phyloP scores from a whole-genome alignment of 2,113 vertebrate species.

The Sebastes schlegelii region DNA sequence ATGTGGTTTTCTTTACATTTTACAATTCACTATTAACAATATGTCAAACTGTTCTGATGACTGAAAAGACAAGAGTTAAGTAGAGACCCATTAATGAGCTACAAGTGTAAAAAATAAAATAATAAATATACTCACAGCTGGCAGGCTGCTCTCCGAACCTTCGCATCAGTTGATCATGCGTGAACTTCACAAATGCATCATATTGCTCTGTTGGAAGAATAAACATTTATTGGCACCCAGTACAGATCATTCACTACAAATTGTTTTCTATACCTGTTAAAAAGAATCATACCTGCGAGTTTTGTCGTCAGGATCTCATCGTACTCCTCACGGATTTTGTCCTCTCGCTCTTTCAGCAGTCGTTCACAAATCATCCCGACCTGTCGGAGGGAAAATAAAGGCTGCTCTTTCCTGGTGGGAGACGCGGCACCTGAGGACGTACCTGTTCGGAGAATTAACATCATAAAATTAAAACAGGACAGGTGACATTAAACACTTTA shows the following conservation, averaged over 20 bases:
- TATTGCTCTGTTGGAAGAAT: slow-evolving; percentile 91
- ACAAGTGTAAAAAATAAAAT: not conserved
- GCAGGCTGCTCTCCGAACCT: slow-evolving; percentile 98
- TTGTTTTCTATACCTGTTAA: not conserved
- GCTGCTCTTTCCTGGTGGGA: slow-evolving; percentile 95
- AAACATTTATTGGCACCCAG: not conserved
- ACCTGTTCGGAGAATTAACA: slow-evolving; percentile 72
- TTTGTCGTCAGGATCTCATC: slow-evolving; percentile 97
- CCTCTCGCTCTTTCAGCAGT: slow-evolving; percentile 97
- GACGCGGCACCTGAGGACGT: slow-evolving; percentile 89
- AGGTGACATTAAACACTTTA: not conserved
- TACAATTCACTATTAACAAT: not conserved
- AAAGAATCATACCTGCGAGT: slow-evolving; percentile 89
- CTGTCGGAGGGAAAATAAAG: slow-evolving; percentile 97
- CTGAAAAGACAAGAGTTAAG: not conserved
- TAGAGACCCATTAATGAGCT: not conserved
- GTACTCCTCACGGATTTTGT: slow-evolving; percentile 97
- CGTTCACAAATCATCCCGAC: slow-evolving; percentile 99
- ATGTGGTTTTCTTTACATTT: not conserved
- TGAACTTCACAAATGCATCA: slow-evolving; percentile 99
- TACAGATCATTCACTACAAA: not conserved
- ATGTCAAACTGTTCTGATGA: not conserved
- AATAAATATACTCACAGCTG: slow-evolving; percentile 91
- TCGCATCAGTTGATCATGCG: slow-evolving; percentile 99
- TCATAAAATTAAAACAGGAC: not conserved